Evolutionary conservation across 2,113 vertebrate species (phyloP).

Genomic region (Orycteropus afer): DNA sequence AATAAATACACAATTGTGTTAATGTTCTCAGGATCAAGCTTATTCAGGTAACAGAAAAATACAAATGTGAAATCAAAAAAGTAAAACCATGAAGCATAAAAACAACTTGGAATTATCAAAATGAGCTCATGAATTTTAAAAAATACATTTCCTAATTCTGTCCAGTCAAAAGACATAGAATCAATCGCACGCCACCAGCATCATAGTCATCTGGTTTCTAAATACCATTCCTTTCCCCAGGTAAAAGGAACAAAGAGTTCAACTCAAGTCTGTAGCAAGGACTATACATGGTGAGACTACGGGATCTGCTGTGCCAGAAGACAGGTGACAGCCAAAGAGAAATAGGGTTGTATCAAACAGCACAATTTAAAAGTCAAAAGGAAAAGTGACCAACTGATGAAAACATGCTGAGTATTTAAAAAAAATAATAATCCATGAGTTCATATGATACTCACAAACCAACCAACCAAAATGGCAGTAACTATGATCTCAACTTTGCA

Average conservation of each 20-base stretch:
- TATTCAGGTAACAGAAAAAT: not conserved
- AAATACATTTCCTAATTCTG: not conserved
- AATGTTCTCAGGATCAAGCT: not conserved
- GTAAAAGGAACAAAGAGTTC: not conserved
- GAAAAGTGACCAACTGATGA: not conserved
- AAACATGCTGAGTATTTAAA: not conserved
- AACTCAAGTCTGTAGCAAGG: not conserved
- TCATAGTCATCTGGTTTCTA: not conserved
- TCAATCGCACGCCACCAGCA: not conserved
- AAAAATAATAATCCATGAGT: not conserved
- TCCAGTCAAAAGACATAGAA: not conserved
- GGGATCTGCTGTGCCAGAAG: not conserved
- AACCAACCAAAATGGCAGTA: not conserved
- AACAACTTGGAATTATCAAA: not conserved
- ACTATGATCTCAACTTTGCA: not conserved
- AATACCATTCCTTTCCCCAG: not conserved
- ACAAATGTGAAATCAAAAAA: not conserved
- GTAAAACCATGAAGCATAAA: not conserved
- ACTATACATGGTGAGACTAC: not conserved
- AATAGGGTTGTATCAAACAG: not conserved
- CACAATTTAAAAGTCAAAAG: not conserved
- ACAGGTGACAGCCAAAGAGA: not conserved
- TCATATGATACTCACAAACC: not conserved
- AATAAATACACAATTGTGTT: not conserved
- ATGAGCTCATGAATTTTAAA: not conserved